These are phyloP conservation scores for Rhodophaea formosa DNA, from an alignment of 2,888 invertebrate species.

Conservation along the genomic window DNA sequence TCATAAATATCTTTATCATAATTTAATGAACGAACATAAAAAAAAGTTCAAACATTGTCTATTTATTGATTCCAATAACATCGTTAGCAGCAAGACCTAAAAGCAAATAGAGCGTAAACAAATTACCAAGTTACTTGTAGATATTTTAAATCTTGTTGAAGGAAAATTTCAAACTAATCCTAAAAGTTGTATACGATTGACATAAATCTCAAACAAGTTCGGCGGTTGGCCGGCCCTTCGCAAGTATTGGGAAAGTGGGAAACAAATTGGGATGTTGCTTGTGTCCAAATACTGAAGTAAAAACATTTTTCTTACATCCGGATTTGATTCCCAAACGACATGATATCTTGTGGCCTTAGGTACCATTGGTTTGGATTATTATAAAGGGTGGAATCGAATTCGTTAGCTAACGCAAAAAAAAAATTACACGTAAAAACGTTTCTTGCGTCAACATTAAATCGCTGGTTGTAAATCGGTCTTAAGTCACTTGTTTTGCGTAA, in stretches of 20 bases:
- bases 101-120: constrained; percentile 1
- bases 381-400: no score
- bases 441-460: no score
- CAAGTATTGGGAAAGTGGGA: constrained; percentile 46
- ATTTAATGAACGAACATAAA: no score
- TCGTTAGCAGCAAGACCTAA: not conserved
- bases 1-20: no score
- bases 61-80: no score
- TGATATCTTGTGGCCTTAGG: not conserved
- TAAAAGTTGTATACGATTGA: constrained; percentile 35
- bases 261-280: constrained; percentile 43
- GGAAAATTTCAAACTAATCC: constrained; percentile 30
- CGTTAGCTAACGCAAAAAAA: no score
- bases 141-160: constrained; percentile 29
- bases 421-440: no score
- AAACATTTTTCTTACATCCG: constrained; percentile 1
- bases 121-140: constrained; percentile 22
- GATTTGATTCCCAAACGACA: constrained; percentile 5
- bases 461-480: no score
- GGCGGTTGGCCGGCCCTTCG: constrained; percentile 36
- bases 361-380: no score
- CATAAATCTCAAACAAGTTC: constrained; percentile 39
- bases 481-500: no score
- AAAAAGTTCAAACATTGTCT: no score
- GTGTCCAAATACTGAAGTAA: constrained; percentile 35